These are phyloP conservation scores for Eledona agricola DNA, from an alignment of 2,888 invertebrate species.

Conservation along the genomic window DNA sequence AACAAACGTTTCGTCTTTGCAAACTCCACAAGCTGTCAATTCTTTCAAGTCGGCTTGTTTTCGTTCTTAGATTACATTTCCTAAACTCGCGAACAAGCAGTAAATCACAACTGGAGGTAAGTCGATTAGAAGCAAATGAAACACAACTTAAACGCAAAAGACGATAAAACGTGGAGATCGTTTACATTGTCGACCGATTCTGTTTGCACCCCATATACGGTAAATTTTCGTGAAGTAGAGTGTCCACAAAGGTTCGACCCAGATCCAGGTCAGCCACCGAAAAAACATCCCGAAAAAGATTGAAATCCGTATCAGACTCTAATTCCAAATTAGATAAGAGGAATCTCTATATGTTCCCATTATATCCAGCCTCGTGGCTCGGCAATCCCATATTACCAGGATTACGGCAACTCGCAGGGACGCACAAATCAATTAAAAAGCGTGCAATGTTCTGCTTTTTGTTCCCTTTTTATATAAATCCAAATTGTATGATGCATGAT, in stretches of 20 bases:
- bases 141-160: too few relatives aligned
- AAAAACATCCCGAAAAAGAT: constrained; percentile 45
- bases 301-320: constrained; percentile 44
- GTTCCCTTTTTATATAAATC: too few relatives aligned
- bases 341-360: constrained; percentile 47
- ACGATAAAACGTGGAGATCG: too few relatives aligned
- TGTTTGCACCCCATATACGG: too few relatives aligned
- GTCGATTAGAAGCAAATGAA: too few relatives aligned
- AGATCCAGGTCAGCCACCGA: constrained; percentile 36
- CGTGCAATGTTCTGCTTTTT: too few relatives aligned
- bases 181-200: too few relatives aligned
- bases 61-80: constrained; percentile 6
- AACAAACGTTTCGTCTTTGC: constrained; percentile 18
- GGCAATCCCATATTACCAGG: constrained; percentile 31
- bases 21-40: constrained; percentile 12
- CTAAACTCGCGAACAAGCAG: constrained; percentile 1
- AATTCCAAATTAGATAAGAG: constrained; percentile 56
- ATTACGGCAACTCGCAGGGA: too few relatives aligned
- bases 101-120: neutral
- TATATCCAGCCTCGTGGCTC: constrained; percentile 32
- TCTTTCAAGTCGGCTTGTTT: constrained; percentile 13
- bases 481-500: too few relatives aligned
- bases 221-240: too few relatives aligned
- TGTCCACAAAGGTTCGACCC: too few relatives aligned
- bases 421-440: too few relatives aligned